A percentile compares a stretch with the other conserved stretches of the same genome.
phyloP scores from a whole-genome alignment of 2,113 vertebrate species.

The Dicaeum eximium region DNA sequence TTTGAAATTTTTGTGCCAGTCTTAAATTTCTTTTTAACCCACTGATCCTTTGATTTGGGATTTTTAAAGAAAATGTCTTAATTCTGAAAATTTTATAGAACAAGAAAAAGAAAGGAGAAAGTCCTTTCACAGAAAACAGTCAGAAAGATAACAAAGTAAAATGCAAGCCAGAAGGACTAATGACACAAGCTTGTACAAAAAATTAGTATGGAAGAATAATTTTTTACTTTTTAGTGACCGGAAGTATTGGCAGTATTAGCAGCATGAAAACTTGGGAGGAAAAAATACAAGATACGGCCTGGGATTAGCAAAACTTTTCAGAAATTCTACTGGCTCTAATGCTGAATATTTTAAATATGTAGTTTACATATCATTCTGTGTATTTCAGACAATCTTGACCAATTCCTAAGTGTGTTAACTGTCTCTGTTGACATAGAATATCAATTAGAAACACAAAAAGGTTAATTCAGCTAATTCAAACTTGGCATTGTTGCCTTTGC shows the following conservation, averaged over 20 bases:
- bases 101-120: background rate
- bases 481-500: background rate
- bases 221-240: background rate
- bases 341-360: background rate
- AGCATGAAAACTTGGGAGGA: background rate
- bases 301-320: background rate
- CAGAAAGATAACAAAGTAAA: background rate
- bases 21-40: background rate
- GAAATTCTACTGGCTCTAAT: background rate
- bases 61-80: background rate
- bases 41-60: fast-evolving
- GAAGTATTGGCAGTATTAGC: background rate
- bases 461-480: background rate
- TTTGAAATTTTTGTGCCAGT: background rate
- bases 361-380: background rate
- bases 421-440: background rate
- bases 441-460: background rate
- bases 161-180: background rate
- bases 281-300: background rate
- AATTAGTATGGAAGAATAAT: background rate
- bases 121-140: background rate
- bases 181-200: background rate
- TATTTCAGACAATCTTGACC: background rate
- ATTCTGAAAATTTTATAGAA: background rate
- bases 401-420: background rate